Evolutionary conservation across 2,888 invertebrate genomes (phyloP).

Genomic region (Trachelus stipa): DNA sequence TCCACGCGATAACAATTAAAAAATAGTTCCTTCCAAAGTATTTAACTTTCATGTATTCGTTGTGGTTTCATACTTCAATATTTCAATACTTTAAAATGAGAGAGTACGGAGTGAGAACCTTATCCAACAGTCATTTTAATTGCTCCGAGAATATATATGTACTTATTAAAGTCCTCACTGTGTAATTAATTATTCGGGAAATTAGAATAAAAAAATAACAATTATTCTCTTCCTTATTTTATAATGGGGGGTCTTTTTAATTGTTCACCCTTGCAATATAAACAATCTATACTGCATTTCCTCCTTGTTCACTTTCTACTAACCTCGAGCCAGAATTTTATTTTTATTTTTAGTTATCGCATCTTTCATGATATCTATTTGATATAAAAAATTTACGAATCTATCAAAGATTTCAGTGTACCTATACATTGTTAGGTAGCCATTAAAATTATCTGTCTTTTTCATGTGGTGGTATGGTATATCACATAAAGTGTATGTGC

Average conservation of each 20-base stretch:
- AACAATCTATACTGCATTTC: background rate
- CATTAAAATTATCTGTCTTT: background rate
- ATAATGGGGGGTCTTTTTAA: background rate
- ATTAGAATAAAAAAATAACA: conserved; percentile 2
- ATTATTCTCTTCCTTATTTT: background rate
- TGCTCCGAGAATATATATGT: background rate
- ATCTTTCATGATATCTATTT: background rate
- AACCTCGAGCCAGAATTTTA: background rate
- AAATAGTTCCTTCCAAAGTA: background rate
- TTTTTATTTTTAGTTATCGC: background rate
- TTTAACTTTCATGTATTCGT: background rate
- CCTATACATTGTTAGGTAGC: background rate
- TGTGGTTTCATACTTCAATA: background rate
- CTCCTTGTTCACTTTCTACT: background rate
- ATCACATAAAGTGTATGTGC: background rate
- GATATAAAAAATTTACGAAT: background rate
- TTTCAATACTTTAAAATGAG: background rate
- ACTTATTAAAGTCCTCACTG: background rate
- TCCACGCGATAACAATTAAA: background rate
- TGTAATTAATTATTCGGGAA: background rate
- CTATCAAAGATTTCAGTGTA: background rate
- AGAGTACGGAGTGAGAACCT: background rate
- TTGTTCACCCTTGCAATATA: background rate
- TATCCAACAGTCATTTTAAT: background rate
- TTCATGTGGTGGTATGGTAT: background rate